Percentiles rank a stretch among this genome's conserved stretches.
phyloP scores from a whole-genome alignment of 2,113 vertebrate genomes.

The Chroicocephalus ridibundus region DNA sequence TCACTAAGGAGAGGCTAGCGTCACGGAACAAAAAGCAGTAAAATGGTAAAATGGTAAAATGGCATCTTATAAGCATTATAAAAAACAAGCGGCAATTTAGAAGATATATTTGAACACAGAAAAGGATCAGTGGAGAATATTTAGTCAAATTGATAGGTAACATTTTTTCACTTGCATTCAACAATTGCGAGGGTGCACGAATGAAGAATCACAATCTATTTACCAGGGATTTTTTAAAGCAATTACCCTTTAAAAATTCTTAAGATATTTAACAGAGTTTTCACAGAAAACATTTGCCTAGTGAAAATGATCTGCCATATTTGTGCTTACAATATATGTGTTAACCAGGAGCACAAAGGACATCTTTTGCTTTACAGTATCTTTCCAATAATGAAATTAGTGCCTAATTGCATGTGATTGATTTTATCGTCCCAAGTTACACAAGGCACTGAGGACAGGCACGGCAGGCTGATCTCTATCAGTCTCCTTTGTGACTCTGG shows the following conservation, averaged over 20 bases:
- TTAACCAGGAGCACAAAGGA: background rate
- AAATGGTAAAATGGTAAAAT: background rate
- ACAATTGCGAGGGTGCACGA: background rate
- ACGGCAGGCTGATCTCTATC: background rate
- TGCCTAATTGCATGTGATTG: background rate
- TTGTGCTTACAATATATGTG: background rate
- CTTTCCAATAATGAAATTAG: conserved; percentile 16
- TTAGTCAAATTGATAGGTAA: background rate
- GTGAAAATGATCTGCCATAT: background rate
- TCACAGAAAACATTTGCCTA: background rate
- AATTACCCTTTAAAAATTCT: background rate
- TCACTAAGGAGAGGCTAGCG: background rate
- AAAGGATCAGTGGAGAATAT: background rate
- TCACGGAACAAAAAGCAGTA: background rate
- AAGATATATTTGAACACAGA: background rate
- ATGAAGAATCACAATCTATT: background rate
- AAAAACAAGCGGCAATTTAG: background rate
- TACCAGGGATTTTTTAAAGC: background rate
- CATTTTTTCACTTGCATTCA: background rate
- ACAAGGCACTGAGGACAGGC: background rate
- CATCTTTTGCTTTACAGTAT: background rate
- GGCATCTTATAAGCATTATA: background rate
- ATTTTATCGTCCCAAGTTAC: background rate
- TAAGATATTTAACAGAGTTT: background rate
- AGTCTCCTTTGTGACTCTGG: background rate